Evolutionary conservation across 2,113 vertebrate genomes (phyloP).

Genomic region (Melanerpes formicivorus): DNA sequence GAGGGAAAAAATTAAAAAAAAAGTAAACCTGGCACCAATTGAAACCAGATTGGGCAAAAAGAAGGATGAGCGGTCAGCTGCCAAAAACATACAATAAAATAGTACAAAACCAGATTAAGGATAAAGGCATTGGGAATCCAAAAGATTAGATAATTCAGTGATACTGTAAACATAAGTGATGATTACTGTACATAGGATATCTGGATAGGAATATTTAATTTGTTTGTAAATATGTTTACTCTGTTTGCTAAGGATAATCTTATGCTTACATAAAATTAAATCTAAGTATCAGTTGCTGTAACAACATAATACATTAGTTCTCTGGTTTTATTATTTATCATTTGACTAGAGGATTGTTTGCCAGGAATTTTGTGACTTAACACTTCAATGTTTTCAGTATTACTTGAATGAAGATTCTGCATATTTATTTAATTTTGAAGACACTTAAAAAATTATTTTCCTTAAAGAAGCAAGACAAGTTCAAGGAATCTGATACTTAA

Average conservation of each 20-base stretch:
- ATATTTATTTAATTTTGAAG: background rate
- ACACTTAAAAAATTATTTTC: background rate
- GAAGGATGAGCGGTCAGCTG: background rate
- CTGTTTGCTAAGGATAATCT: slow-evolving; percentile 29
- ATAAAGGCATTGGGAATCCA: background rate
- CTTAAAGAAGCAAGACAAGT: background rate
- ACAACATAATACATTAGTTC: slow-evolving; percentile 40
- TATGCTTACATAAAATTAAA: slow-evolving; percentile 54
- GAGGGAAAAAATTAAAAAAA: background rate
- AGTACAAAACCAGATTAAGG: background rate
- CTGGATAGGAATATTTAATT: slow-evolving; percentile 54
- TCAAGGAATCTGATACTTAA: background rate
- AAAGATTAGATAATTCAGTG: background rate
- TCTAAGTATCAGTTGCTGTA: slow-evolving; percentile 46
- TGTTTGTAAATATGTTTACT: slow-evolving; percentile 52
- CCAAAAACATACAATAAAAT: slow-evolving; percentile 1
- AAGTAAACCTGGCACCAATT: background rate
- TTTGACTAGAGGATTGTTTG: background rate
- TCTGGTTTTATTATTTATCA: slow-evolving; percentile 20
- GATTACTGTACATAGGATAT: slow-evolving; percentile 7
- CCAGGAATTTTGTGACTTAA: background rate
- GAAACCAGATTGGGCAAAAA: background rate
- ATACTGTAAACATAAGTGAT: background rate
- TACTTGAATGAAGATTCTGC: background rate
- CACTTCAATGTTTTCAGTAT: background rate